Evolutionary conservation across 2,888 invertebrate genomes (phyloP).

Genomic region (Yponomeuta cagnagella): DNA sequence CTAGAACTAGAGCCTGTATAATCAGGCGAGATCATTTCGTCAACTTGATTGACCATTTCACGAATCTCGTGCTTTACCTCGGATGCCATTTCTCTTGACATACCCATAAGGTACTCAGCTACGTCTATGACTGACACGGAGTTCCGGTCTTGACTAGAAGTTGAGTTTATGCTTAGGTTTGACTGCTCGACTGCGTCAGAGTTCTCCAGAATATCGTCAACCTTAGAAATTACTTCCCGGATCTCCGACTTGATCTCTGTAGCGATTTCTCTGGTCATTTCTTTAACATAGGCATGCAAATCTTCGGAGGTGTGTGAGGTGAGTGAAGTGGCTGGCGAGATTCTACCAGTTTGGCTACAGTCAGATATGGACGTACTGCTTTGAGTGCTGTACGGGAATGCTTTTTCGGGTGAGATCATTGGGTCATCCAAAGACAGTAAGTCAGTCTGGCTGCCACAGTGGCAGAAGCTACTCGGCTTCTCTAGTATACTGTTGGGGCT

Average conservation of each 20-base stretch:
- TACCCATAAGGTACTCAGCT: conserved; percentile 85
- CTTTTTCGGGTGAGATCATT: conserved; percentile 62
- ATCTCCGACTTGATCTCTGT: conserved; percentile 89
- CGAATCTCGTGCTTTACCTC: conserved; percentile 87
- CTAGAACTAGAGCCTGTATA: conserved; percentile 48
- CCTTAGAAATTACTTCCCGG: conserved; percentile 85
- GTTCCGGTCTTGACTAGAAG: conserved; percentile 79
- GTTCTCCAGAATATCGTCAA: conserved; percentile 85
- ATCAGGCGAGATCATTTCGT: conserved; percentile 78
- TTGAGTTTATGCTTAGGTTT: conserved; percentile 65
- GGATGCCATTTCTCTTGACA: conserved; percentile 85
- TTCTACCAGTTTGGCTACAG: conserved; percentile 71
- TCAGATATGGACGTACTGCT: conserved; percentile 73
- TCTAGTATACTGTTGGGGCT: conserved; percentile 55
- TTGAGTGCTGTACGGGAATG: conserved; percentile 63
- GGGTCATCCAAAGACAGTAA: conserved; percentile 78
- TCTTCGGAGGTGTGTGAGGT: conserved; percentile 77
- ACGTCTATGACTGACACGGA: conserved; percentile 85
- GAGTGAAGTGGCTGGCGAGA: conserved; percentile 73
- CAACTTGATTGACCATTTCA: conserved; percentile 83
- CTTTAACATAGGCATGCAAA: conserved; percentile 84
- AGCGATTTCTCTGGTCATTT: conserved; percentile 85
- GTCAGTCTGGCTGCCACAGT: conserved; percentile 85
- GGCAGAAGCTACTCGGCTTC: conserved; percentile 73
- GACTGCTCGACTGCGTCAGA: conserved; percentile 77